Base-by-base conservation (phyloP, 2,113 vertebrate species). In the Hypomesus transpacificus region DNA sequence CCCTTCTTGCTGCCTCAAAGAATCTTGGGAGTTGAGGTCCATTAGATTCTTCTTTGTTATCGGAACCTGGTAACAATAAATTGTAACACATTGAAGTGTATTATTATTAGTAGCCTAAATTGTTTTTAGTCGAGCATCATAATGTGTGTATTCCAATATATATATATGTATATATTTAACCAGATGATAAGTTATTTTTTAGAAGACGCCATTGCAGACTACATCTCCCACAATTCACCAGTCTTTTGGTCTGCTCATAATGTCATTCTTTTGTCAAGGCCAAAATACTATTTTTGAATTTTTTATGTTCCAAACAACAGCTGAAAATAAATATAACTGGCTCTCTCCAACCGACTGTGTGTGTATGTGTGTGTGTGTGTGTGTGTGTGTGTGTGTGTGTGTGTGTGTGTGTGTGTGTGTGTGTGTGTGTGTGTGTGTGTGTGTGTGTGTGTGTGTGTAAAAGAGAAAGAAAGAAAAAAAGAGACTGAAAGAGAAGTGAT, bases 21-120 rank as follows among this genome's bases (percentile, higher is more conserved):
- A 31, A 75, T 18, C 63, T 59, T 86, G 87, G 88, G 88, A 80
- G 0, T 68, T 71, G 39, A 6, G 58, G 81, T 87, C 28, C 61
- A 63, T 31, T 34, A 34, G 24, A 28, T 63, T 28, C 17, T 28
- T 18, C 26, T 20, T 18, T 53, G 51, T 21, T 24, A 68, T 28
- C 28, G 66, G 26, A 53, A n/a, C n/a, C n/a, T n/a, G n/a, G n/a
- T n/a, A n/a, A n/a, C n/a, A n/a, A n/a, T n/a, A n/a, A n/a, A n/a
- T n/a, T n/a, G n/a, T n/a, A n/a, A n/a, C n/a, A n/a, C n/a, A 18
- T 39, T 8, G 50, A 0, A 11, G 39, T 46, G 39, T 46, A 46
- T 46, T 46, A 8, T 46, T 46, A 46, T 46, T 46, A 46, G 39
- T 7, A 46, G 4, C 1, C 39, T 46, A 11, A 1, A 46, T 46